Conservation (phyloP, 2,888 invertebrate species). For the Iphiclides podalirius region DNA sequence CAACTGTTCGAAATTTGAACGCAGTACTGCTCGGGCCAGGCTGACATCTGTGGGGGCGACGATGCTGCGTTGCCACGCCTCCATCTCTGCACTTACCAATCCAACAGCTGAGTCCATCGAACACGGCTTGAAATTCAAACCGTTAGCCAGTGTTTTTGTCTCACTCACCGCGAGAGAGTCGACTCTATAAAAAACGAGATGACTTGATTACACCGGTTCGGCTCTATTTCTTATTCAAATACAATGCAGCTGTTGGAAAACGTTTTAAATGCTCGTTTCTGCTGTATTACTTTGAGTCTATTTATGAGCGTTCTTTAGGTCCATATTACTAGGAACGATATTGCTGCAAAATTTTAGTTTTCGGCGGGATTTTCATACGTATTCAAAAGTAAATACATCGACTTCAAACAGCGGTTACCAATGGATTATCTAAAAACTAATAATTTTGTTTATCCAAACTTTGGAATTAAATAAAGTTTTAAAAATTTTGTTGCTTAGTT, state of each 20-base stretch:
- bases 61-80: conserved; percentile 65
- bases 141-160: conserved; percentile 32
- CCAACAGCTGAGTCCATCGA: conserved; percentile 32
- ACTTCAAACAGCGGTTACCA: conserved; percentile 8
- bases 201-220: conserved; percentile 37
- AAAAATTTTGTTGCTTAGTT: no score
- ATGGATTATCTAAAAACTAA: conserved; percentile 9
- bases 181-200: conserved; percentile 36
- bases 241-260: conserved; percentile 7
- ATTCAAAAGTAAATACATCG: conserved; percentile 13
- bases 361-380: conserved; percentile 3
- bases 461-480: no score
- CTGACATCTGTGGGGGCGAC: conserved; percentile 61
- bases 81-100: conserved; percentile 51
- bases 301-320: not conserved
- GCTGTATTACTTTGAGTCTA: conserved; percentile 7
- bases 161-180: conserved; percentile 32
- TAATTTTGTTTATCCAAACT: no score
- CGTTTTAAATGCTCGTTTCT: conserved; percentile 7
- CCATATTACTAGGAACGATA: not conserved
- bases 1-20: conserved; percentile 70
- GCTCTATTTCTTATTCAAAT: conserved; percentile 31
- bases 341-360: conserved; percentile 8
- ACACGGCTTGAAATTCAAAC: conserved; percentile 41
- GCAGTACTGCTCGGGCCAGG: conserved; percentile 61